Base-by-base conservation (phyloP, 1,140 invertebrate species). In the Heterodera schachtii region DNA sequence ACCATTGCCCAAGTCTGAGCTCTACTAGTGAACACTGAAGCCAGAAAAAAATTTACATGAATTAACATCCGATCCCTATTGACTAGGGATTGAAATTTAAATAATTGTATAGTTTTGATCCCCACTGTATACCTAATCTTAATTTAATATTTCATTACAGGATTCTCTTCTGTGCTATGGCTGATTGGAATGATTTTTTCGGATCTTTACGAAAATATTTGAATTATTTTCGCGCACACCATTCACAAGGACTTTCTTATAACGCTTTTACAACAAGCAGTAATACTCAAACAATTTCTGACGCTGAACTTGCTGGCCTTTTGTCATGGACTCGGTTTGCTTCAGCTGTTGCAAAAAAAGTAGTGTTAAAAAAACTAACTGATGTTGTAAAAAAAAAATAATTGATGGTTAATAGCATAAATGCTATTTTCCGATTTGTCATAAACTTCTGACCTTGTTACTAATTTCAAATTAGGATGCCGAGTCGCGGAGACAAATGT, bases 141-240 rank as follows among this genome's bases (percentile, higher is more conserved):
- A 49, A 49, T 9, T 49, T 49, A 49, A 52, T 52, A 52, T 52
- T 11, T 52, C 11, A 52, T 31, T 31, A 31, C 31, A 52, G 49
- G 49, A 8, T 52, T 52, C 49, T 52, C 11, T 11, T 8, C 49
- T 52, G 6, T 11, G 13, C 3, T n/a, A 75, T 75, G 79, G 11
- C 79, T 31, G 70, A 79, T 79, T 84, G 82, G 70, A 74, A 84
- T 78, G 21, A 66, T n/a, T 75, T 79, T 41, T 83, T 83, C 76
- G 66, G 43, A 9, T 73, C 82, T 7, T 74, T 83, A 49, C 82
- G 82, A 8, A 83, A 84, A 77, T 83, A 83, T 41, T 84, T 84
- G 82, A 75, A 83, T 41, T 83, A 84, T 84, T 83, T 84, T 73
- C 81, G 82, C 44, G 57, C 78, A 43, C 69, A 80, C 57, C 73